Conservation (phyloP, 2,797 vertebrate genomes). For the Australoheros facetus region DNA sequence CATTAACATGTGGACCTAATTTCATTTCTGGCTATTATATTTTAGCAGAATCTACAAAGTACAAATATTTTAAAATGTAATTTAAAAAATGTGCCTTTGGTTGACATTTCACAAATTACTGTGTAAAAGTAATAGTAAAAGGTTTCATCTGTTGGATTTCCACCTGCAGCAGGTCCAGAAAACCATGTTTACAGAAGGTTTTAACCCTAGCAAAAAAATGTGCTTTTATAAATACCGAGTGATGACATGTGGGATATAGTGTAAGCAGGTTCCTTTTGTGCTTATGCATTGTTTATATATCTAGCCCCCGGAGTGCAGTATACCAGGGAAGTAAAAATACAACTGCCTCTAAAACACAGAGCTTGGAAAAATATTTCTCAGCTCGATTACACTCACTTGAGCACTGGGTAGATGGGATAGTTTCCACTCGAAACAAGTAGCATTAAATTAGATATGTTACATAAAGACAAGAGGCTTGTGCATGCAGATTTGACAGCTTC, state of each 20-base stretch:
- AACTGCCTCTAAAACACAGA: conserved; percentile 4
- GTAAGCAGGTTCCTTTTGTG: background rate
- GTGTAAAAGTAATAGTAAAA: background rate
- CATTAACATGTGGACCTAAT: too few relatives aligned
- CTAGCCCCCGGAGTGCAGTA: background rate
- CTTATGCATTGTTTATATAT: background rate
- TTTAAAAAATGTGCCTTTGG: background rate
- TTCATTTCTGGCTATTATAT: background rate
- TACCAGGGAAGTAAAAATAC: background rate
- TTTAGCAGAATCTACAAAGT: background rate
- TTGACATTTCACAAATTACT: background rate
- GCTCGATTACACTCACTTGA: conserved; percentile 40
- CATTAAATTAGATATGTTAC: conserved; percentile 57
- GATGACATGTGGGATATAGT: background rate
- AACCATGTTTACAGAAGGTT: background rate
- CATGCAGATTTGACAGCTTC: conserved; percentile 31
- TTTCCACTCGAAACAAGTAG: conserved; percentile 56
- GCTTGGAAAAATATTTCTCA: conserved; percentile 23
- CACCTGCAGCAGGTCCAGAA: background rate
- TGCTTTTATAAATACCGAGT: background rate
- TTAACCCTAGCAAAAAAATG: background rate
- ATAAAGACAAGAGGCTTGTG: conserved; percentile 51
- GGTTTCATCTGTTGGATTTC: background rate
- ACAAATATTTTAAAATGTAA: background rate
- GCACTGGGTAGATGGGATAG: conserved; percentile 31